Evolutionary conservation across 2,113 vertebrate species (phyloP).

Genomic region (Pyrgilauda ruficollis): DNA sequence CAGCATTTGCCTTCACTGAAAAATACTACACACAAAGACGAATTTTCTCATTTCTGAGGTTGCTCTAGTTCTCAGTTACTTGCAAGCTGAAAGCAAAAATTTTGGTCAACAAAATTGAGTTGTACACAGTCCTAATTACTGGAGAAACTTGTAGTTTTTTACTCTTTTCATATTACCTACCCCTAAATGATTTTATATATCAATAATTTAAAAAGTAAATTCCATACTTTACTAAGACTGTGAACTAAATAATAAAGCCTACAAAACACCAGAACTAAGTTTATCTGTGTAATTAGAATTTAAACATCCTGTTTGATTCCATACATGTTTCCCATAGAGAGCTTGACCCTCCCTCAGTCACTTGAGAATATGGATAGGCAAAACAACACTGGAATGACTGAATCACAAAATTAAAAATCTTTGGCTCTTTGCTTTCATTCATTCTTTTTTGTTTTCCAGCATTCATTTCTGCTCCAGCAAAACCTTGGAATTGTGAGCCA

Average conservation of each 20-base stretch:
- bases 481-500: not conserved
- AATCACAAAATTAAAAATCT: not conserved
- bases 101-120: not conserved
- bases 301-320: not conserved
- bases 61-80: not conserved
- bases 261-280: not conserved
- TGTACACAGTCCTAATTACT: not conserved
- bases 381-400: not conserved
- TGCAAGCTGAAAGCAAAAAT: not conserved
- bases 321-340: not conserved
- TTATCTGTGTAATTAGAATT: not conserved
- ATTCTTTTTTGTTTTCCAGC: not conserved
- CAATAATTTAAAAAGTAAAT: not conserved
- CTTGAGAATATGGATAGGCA: rapidly evolving
- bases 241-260: not conserved
- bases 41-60: not conserved
- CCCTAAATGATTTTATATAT: not conserved
- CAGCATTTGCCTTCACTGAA: not conserved
- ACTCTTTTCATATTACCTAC: not conserved
- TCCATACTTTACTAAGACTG: not conserved
- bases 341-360: not conserved
- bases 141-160: not conserved
- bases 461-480: not conserved
- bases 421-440: not conserved
- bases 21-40: not conserved